Evolutionary conservation across 2,797 vertebrate genomes (phyloP).

Genomic region (Premnoplex brunnescens): DNA sequence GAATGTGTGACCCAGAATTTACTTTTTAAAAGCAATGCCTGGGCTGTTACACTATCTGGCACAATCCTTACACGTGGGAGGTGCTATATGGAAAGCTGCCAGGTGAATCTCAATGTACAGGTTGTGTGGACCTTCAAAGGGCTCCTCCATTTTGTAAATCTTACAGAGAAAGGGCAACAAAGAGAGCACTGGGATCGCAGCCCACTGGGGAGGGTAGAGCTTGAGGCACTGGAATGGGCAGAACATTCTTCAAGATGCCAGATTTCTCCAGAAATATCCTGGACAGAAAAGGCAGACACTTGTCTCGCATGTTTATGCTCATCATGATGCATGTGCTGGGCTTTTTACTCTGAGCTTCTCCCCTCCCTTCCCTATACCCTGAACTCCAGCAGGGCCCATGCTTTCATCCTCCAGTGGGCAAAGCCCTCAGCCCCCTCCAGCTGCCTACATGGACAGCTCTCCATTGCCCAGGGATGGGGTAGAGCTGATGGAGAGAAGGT

Average conservation of each 20-base stretch:
- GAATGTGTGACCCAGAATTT: background rate
- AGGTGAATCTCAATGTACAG: background rate
- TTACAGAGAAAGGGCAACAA: background rate
- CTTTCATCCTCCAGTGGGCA: background rate
- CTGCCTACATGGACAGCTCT: background rate
- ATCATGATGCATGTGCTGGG: rapidly evolving
- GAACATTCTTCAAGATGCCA: background rate
- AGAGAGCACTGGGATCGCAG: background rate
- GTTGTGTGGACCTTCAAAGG: background rate
- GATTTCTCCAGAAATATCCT: background rate
- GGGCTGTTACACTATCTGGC: background rate
- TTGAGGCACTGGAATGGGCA: background rate
- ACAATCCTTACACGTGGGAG: rapidly evolving
- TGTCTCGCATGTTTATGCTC: background rate
- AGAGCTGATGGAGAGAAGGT: background rate
- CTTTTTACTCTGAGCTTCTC: background rate
- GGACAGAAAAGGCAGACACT: background rate
- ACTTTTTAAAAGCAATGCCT: background rate
- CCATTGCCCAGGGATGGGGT: background rate
- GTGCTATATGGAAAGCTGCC: background rate
- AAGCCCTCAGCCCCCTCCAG: background rate
- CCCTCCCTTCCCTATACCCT: background rate
- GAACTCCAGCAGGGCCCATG: background rate
- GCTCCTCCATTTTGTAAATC: background rate
- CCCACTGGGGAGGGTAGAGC: background rate